A percentile compares a stretch with the other conserved stretches of the same genome.
Evolutionary conservation across 2,797 vertebrate genomes (phyloP).

Genomic region (Petrocephalus schoutedeni): DNA sequence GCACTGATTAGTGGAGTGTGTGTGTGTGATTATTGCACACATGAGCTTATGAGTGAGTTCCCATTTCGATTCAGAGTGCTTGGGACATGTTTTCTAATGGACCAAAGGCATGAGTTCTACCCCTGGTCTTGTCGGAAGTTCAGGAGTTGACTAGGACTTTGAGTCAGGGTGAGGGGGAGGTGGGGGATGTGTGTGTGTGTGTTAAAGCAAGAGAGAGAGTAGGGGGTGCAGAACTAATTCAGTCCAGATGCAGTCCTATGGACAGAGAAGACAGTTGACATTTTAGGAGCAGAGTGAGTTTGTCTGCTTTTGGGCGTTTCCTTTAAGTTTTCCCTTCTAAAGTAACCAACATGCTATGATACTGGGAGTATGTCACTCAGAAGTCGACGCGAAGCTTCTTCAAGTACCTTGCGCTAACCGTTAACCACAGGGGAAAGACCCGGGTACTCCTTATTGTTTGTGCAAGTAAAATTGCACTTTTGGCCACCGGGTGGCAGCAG

Average conservation of each 20-base stretch:
- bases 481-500: slow-evolving; percentile 51
- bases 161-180: slow-evolving; percentile 45
- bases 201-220: slow-evolving; percentile 13
- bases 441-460: slow-evolving; percentile 5
- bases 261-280: background rate
- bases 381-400: slow-evolving; percentile 25
- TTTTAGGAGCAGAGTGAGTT: background rate
- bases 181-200: slow-evolving; percentile 39
- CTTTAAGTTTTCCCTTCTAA: background rate
- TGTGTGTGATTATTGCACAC: slow-evolving; percentile 11
- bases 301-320: background rate
- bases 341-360: slow-evolving; percentile 14
- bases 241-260: slow-evolving; percentile 39
- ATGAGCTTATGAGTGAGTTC: slow-evolving; percentile 28
- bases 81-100: slow-evolving; percentile 47
- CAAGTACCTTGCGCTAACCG: slow-evolving; percentile 35
- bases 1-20: background rate
- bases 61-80: slow-evolving; percentile 48
- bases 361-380: slow-evolving; percentile 32
- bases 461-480: background rate
- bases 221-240: slow-evolving; percentile 34
- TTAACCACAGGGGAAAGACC: background rate
- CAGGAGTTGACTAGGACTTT: slow-evolving; percentile 65
- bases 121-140: slow-evolving; percentile 70
- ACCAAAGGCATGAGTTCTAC: slow-evolving; percentile 56